phyloP scores from a whole-genome alignment of 2,113 vertebrate genomes.

The Apteryx owenii region DNA sequence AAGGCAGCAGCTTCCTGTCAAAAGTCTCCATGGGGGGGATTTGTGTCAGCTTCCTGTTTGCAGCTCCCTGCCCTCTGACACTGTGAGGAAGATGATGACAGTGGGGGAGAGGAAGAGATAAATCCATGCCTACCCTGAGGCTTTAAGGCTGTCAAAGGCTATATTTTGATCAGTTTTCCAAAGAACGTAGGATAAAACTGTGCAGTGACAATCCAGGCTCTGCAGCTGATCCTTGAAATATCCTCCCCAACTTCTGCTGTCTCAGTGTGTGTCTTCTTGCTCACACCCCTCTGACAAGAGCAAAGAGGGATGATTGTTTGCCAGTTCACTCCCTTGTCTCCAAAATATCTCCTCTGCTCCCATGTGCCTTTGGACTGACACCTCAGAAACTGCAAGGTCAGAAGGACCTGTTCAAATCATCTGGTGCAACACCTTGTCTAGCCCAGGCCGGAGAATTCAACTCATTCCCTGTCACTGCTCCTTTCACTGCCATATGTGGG shows the following conservation, averaged over 20 bases:
- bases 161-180: neutral
- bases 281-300: neutral
- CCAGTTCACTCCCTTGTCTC: neutral
- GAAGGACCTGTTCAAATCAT: neutral
- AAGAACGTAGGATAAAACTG: neutral
- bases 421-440: too few relatives aligned
- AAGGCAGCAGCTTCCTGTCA: neutral
- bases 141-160: neutral
- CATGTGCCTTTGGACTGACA: neutral
- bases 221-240: neutral
- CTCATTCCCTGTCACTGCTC: accelerated
- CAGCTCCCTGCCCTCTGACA: neutral
- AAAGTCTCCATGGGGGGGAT: neutral
- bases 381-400: neutral
- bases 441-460: neutral
- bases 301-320: neutral
- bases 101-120: neutral
- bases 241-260: neutral
- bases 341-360: neutral
- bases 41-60: neutral
- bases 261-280: neutral
- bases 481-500: neutral
- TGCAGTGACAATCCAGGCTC: neutral
- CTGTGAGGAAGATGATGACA: neutral
- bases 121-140: neutral